Evolutionary conservation across 2,797 vertebrate genomes (phyloP).

Genomic region (Gobio occitaniae): DNA sequence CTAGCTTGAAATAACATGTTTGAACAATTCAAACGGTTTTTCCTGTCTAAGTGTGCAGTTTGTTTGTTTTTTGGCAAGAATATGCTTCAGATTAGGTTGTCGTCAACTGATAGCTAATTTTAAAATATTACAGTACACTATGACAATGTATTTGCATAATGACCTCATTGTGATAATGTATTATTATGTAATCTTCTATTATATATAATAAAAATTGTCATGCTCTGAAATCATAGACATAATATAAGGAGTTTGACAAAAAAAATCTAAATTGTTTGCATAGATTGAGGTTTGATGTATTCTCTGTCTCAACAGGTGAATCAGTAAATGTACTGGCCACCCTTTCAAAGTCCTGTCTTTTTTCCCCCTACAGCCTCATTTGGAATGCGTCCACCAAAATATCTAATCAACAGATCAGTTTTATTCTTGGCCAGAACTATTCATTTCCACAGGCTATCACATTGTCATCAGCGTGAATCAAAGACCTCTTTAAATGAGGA

Average conservation of each 20-base stretch:
- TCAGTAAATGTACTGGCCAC: not conserved
- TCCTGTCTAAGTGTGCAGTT: not conserved
- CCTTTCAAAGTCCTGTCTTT: slow-evolving; percentile 5
- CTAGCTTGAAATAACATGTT: not conserved
- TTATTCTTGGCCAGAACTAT: slow-evolving; percentile 13
- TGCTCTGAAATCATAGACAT: slow-evolving; percentile 3
- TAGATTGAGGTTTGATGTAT: not conserved
- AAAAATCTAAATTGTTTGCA: slow-evolving; percentile 2
- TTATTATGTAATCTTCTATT: slow-evolving; percentile 6
- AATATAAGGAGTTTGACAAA: not conserved
- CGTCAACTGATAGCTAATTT: not conserved
- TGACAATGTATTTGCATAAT: slow-evolving; percentile 10
- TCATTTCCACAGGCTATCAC: slow-evolving; percentile 27
- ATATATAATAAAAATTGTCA: slow-evolving; percentile 1
- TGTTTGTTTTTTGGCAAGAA: not conserved
- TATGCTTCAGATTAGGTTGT: not conserved
- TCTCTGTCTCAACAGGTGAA: slow-evolving; percentile 10
- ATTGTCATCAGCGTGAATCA: slow-evolving; percentile 26
- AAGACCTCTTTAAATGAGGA: slow-evolving; percentile 5
- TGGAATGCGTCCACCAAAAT: slow-evolving; percentile 27
- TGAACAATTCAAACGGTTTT: not conserved
- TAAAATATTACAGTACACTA: not conserved
- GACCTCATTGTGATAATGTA: not conserved
- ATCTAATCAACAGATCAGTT: slow-evolving; percentile 43
- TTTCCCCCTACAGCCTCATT: not conserved